Percentiles rank a stretch among this genome's conserved stretches.
Conservation (phyloP, 2,113 vertebrate genomes). For the Acrocephalus kingi region DNA sequence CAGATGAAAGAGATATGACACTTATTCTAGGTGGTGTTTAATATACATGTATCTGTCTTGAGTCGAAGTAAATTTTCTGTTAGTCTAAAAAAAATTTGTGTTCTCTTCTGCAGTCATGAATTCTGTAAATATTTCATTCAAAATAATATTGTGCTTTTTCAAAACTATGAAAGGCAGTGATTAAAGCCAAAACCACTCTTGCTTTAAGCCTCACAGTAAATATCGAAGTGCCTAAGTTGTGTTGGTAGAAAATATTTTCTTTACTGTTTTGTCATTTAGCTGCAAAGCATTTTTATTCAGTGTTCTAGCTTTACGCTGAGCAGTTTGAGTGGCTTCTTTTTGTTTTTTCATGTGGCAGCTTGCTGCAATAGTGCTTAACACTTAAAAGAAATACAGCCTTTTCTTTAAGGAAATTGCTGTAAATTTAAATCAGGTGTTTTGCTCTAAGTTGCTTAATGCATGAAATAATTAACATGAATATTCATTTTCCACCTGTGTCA, state of each 20-base stretch:
- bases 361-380: conserved; percentile 60
- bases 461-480: conserved; percentile 57
- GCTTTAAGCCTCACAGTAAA: conserved; percentile 18
- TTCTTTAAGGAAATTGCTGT: conserved; percentile 64
- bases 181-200: not conserved
- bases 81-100: conserved; percentile 21
- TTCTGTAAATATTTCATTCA: conserved; percentile 38
- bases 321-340: conserved; percentile 72
- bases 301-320: conserved; percentile 64
- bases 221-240: not conserved
- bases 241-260: conserved; percentile 8
- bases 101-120: conserved; percentile 42
- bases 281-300: conserved; percentile 43
- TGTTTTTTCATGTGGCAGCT: conserved; percentile 53
- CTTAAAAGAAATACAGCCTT: conserved; percentile 53
- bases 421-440: conserved; percentile 37
- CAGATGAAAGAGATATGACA: not conserved
- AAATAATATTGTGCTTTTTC: conserved; percentile 6
- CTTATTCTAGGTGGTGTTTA: not conserved
- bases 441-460: conserved; percentile 74
- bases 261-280: conserved; percentile 10
- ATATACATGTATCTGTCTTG: not conserved
- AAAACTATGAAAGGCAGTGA: not conserved
- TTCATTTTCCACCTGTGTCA: conserved; percentile 68
- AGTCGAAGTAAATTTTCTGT: not conserved